Evolutionary conservation across 2,113 vertebrate genomes (phyloP).

Genomic region (Psilopogon haemacephalus): DNA sequence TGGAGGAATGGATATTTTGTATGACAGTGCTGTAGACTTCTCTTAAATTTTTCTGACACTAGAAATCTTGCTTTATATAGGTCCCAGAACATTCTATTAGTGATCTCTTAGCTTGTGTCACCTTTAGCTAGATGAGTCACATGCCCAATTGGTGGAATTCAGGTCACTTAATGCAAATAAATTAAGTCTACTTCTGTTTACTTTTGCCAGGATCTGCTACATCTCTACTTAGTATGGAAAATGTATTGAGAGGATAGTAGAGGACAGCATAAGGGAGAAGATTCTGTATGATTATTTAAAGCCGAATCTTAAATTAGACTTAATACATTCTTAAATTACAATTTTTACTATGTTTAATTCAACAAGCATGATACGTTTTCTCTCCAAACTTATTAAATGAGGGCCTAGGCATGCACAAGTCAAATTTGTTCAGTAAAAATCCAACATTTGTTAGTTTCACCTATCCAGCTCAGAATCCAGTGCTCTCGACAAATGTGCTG

Average conservation of each 20-base stretch:
- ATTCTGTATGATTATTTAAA: background rate
- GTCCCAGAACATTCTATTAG: background rate
- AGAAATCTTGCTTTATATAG: background rate
- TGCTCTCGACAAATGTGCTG: slow-evolving; percentile 73
- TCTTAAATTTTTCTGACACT: background rate
- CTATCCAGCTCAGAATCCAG: slow-evolving; percentile 79
- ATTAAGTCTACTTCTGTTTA: background rate
- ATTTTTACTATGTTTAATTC: background rate
- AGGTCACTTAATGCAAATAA: background rate
- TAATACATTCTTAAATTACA: background rate
- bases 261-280: background rate
- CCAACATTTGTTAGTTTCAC: slow-evolving; percentile 76
- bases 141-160: background rate
- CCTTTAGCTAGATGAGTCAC: background rate
- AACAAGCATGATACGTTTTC: background rate
- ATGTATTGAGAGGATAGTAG: background rate
- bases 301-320: background rate
- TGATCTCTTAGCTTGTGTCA: background rate
- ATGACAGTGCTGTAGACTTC: background rate
- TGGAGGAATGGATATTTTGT: background rate
- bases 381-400: slow-evolving; percentile 64
- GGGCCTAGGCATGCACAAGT: slow-evolving; percentile 49
- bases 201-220: background rate
- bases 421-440: slow-evolving; percentile 71
- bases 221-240: background rate